Percentiles rank a stretch among this genome's conserved stretches.
These are phyloP conservation scores for Bhutanitis thaidina DNA, from an alignment of 2,888 invertebrate species.

Conservation along the genomic window DNA sequence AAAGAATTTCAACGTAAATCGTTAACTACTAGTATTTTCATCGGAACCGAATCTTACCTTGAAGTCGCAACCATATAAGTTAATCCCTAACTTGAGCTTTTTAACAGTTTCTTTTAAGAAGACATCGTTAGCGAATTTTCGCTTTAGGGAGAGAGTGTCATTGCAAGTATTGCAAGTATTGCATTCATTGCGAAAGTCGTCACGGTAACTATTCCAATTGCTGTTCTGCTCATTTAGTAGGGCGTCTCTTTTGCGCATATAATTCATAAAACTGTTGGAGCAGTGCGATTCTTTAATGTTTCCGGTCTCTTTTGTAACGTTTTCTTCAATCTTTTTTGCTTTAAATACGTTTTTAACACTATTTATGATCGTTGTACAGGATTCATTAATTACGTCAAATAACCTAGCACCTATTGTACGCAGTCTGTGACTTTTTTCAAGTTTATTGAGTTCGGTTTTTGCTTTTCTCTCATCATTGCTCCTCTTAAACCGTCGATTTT, in stretches of 20 bases:
- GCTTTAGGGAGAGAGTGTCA: slow-evolving; percentile 45
- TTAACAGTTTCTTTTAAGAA: slow-evolving; percentile 51
- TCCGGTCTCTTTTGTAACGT: slow-evolving; percentile 9
- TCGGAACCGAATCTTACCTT: slow-evolving; percentile 40
- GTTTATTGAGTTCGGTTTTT: slow-evolving; percentile 4
- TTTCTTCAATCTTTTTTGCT: slow-evolving; percentile 27
- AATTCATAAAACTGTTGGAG: slow-evolving; percentile 54
- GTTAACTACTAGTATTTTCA: not conserved
- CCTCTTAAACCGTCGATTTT: slow-evolving; percentile 9
- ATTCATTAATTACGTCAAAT: slow-evolving; percentile 55
- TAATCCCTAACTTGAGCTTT: slow-evolving; percentile 66
- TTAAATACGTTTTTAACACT: slow-evolving; percentile 56
- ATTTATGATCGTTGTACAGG: slow-evolving; percentile 56
- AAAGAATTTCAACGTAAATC: not conserved
- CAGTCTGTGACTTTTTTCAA: slow-evolving; percentile 16
- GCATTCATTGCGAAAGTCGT: slow-evolving; percentile 29
- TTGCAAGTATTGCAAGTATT: slow-evolving; percentile 63
- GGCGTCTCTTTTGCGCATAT: slow-evolving; percentile 54
- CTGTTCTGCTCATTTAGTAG: slow-evolving; percentile 26
- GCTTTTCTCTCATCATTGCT: not conserved
- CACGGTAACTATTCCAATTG: slow-evolving; percentile 12
- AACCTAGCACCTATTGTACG: slow-evolving; percentile 43
- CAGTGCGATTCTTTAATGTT: slow-evolving; percentile 26
- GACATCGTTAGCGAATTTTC: slow-evolving; percentile 46
- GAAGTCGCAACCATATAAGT: slow-evolving; percentile 70